Evolutionary conservation across 2,113 vertebrate species (phyloP), one percentile per base, ranked within the genome.

Genomic region (Chaenogobius annularis): DNA sequence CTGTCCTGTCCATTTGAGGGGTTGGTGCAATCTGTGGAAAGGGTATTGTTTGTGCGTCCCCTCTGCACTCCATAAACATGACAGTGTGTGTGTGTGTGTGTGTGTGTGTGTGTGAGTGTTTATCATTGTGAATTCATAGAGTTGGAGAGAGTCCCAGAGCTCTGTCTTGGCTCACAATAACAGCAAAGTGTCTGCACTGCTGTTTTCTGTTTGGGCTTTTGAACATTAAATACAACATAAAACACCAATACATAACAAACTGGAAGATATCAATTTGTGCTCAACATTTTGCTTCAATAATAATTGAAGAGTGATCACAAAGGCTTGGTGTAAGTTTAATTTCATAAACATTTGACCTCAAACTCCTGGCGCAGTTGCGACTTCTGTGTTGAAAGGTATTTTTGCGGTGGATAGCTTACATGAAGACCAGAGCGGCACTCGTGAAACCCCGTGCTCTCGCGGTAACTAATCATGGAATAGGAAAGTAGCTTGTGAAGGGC

Each of bases 51-150:
- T 77, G 67, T 55, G 23, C 64, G 10, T 3, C 44, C 20, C 61
- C 56, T 40, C 31, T 9, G 23, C 40, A 40, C 56, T 19, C 40
- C 67, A 47, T 37, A 54, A 73, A 70, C 20, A 26, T 47, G 50
- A 63, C 35, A 26, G 35, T 74, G 26, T 58, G 26, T 78, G 69
- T 64, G 72, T 55, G 50, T 58, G 68, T 56, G 54, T 23, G 55
- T 26, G 55, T 35, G 58, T 35, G 12, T 15, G 37, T 40, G 37
- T 40, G 37, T 40, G 56, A 52, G 58, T 83, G 73, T 81, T 83
- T 81, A 71, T 86, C 73, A 68, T 73, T 81, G 65, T 77, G 70
- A 61, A 35, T 85, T 76, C 31, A 54, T 50, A 69, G 80, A 77
- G 77, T 56, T 75, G 75, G 65, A 79, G 54, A 55, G 2, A 12